Evolutionary conservation across 2,888 invertebrate genomes (phyloP).

Genomic region (Hypena proboscidalis): DNA sequence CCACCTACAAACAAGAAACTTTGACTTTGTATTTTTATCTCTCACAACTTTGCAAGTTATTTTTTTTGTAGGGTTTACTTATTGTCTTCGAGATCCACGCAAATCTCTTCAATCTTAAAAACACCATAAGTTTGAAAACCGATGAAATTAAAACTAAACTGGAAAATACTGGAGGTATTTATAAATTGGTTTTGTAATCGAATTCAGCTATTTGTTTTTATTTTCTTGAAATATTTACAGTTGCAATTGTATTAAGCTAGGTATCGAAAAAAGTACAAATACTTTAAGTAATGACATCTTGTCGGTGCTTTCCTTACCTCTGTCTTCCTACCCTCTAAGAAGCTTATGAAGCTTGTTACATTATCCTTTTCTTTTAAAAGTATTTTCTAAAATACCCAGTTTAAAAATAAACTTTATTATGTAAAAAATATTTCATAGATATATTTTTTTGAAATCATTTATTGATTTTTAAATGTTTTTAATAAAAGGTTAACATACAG

Average conservation of each 20-base stretch:
- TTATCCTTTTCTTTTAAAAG: not conserved
- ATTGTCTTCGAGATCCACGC: too few species aligned
- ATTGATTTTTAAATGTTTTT: too few species aligned
- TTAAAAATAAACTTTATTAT: not conserved
- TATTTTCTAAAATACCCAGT: not conserved
- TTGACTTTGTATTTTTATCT: constrained; percentile 17
- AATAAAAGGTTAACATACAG: too few species aligned
- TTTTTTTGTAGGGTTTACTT: not conserved
- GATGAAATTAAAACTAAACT: too few species aligned
- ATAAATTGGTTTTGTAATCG: too few species aligned
- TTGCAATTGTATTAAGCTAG: too few species aligned
- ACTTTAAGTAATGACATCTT: constrained; percentile 3
- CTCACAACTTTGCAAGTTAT: not conserved
- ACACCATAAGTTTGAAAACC: too few species aligned
- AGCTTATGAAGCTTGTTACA: not conserved
- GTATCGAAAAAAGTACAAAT: constrained; percentile 1
- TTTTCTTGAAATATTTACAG: too few species aligned
- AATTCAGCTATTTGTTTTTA: too few species aligned
- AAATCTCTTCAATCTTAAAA: too few species aligned
- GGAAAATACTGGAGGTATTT: too few species aligned
- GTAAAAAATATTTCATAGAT: not conserved
- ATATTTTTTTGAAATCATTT: too few species aligned
- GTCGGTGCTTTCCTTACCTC: not conserved
- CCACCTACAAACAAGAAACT: constrained; percentile 5
- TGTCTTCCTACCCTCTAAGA: not conserved